Percentiles rank a stretch among this genome's conserved stretches.
Evolutionary conservation across 1,140 invertebrate genomes (phyloP).

Genomic region (Melanaphis sacchari): DNA sequence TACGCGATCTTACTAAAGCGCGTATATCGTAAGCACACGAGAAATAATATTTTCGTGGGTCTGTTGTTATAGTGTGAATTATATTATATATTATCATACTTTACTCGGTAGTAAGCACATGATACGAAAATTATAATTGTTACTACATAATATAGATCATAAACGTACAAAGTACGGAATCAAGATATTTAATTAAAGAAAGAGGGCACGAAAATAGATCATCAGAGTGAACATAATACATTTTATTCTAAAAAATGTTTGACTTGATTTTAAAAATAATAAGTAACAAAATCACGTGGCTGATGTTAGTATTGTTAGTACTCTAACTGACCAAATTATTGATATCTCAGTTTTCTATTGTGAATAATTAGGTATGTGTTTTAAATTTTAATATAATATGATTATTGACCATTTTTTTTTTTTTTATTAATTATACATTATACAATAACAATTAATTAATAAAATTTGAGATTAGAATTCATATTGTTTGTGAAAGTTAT

Average conservation of each 20-base stretch:
- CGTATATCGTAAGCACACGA: background rate
- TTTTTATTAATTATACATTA: background rate
- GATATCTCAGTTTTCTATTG: too few relatives aligned
- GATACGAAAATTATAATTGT: background rate
- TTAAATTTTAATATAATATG: too few relatives aligned
- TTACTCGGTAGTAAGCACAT: background rate
- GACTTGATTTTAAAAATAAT: background rate
- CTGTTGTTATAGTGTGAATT: background rate
- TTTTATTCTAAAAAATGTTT: background rate
- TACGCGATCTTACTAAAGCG: background rate
- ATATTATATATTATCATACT: background rate
- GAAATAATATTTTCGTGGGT: background rate
- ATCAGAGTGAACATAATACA: background rate
- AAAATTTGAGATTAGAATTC: background rate
- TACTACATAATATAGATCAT: background rate
- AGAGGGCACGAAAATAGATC: background rate
- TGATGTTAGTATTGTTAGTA: background rate
- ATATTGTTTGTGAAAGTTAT: background rate
- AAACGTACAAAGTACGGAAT: background rate
- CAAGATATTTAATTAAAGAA: background rate
- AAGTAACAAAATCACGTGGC: background rate
- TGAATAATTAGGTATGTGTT: too few relatives aligned
- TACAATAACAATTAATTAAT: background rate
- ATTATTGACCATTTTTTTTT: background rate
- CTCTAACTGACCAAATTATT: background rate